A percentile compares a stretch with the other conserved stretches of the same genome.
Evolutionary conservation across 2,797 vertebrate species (phyloP).

Genomic region (Parauchenoglanis ngamensis): DNA sequence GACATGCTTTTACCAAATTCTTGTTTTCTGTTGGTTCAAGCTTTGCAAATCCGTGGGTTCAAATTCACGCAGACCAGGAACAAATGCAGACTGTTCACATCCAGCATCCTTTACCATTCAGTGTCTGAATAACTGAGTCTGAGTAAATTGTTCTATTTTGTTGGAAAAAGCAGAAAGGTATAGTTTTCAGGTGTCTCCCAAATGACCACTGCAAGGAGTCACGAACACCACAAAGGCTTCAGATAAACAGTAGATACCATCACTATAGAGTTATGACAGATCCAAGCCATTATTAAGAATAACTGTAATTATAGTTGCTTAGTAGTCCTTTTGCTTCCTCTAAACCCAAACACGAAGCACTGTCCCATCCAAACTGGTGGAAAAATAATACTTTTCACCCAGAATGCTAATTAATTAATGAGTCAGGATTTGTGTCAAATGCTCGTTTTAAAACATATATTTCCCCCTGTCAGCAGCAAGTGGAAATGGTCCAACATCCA

Average conservation of each 20-base stretch:
- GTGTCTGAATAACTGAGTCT: no score
- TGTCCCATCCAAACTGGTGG: not conserved
- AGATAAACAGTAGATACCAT: not conserved
- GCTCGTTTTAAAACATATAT: not conserved
- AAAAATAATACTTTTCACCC: not conserved
- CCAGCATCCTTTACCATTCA: not conserved
- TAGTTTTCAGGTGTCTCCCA: not conserved
- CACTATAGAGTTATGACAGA: not conserved
- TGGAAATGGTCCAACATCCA: not conserved
- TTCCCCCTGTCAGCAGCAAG: not conserved
- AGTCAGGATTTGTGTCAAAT: not conserved
- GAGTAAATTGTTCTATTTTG: not conserved
- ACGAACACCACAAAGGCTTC: not conserved
- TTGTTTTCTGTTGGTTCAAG: not conserved
- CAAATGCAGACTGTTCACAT: not conserved
- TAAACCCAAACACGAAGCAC: not conserved
- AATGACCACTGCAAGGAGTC: not conserved
- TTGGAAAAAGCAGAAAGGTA: not conserved
- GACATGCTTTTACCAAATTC: not conserved
- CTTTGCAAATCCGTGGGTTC: not conserved
- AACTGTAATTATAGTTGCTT: not conserved
- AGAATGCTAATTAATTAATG: not conserved
- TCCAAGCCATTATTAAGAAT: not conserved
- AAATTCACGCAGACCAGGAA: not conserved
- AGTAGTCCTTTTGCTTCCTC: not conserved